Evolutionary conservation across 2,113 vertebrate genomes (phyloP), one percentile per base, ranked within the genome.

Genomic region (Amia ocellicauda): DNA sequence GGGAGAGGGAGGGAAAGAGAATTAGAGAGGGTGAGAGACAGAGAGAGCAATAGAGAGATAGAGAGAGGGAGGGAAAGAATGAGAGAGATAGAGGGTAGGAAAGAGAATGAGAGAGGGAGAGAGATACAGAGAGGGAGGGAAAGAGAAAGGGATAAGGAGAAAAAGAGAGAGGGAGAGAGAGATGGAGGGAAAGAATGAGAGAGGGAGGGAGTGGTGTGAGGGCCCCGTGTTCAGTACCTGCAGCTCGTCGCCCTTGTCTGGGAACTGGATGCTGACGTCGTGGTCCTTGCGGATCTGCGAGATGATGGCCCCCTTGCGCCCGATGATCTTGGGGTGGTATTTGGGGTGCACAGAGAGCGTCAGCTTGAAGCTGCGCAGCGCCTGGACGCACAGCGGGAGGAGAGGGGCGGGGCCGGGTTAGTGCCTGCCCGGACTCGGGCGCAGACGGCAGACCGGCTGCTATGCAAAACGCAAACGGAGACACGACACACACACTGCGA

Each of bases 291-390:
- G 83, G 69, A 92, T 91, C 76, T 91, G 87, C 45, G 88, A 85
- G 71, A 92, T 90, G 67, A 92, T 87, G 0, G 89, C 86, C 65
- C 90, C 90, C 63, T 92, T 92, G 24, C 89, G 86, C 1, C 90
- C 90, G 1, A 92, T 92, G 64, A 92, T 91, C 76, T 92, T 92
- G 10, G 90, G 90, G 63, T 92, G 90, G 67, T 89, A 90, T 70
- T 88, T 90, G 3, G 90, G 85, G 29, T 91, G 86, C 0, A 92
- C 85, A 0, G 86, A 85, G 71, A 91, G 74, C 22, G 81, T 87
- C 3, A 88, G 78, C 70, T 88, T 92, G 71, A 86, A 92, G 69
- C 90, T 88, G 27, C 90, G 85, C 63, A 92, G 70, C 0, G 85
- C 88, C 90, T 92, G 75, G 3, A n/a, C 26, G 19, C 13, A 8